Evolutionary conservation across 64 coral and sea anemone genomes (phyloP), one percentile per base, ranked within the genome.

Genomic region (Exaiptasia diaphana): DNA sequence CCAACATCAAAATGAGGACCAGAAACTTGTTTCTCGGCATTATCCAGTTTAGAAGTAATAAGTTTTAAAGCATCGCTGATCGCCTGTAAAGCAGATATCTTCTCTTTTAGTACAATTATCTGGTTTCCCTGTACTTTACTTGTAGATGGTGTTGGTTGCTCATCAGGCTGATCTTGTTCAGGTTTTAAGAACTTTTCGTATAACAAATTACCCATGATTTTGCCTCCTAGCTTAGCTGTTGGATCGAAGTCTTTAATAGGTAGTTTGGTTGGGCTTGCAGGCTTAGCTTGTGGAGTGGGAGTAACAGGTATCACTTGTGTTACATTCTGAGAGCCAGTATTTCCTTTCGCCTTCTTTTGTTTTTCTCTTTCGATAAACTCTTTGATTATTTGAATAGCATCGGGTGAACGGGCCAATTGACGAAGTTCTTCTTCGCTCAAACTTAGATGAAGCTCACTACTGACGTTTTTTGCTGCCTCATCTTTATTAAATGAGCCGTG

Each of bases 21-120:
- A 20, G 0, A 18, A 29, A 4, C 4, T 23, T 30, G 28, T 34
- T 10, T 18, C 24, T 17, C 36, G 4, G 34, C 22, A 17, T 49
- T 23, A 26, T 53, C 40, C 5, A 87, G 43, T 18, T 69, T 67
- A 4, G 28, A 52, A 30, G 84, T 87, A 39, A 87, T 53, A 8
- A 75, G 56, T 29, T 76, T 64, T 48, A 87, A 69, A 54, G 84
- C 84, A 69, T 87, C 84, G 34, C 84, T 87, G 25, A 87, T 38
- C 31, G 84, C 71, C 57, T 87, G 72, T 41, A 87, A 28, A 13
- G 84, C 75, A 18, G 59, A 44, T 40, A 87, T 68, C 35, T 87
- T 87, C 26, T 68, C 44, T 46, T 39, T 34, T 4, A 87, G 71
- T 37, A 42, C 28, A 23, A 20, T 63, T 13, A 87, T 64, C 15